Percentiles rank a stretch among this genome's conserved stretches.
These are phyloP conservation scores for Platichthys stellatus DNA, from an alignment of 2,113 vertebrate species.

Conservation along the genomic window DNA sequence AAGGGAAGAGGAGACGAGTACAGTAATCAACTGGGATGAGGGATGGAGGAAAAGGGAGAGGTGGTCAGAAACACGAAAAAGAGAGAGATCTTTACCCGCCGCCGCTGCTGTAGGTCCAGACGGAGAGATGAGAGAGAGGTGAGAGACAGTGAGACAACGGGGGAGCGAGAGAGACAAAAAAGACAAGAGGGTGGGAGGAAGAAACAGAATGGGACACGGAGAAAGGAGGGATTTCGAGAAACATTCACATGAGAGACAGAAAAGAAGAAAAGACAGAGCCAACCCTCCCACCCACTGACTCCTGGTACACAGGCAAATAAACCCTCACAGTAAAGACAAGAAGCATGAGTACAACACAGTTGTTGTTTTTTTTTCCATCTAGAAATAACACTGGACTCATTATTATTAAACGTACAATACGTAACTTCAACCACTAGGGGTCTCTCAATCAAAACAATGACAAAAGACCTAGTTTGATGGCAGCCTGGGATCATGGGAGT, in stretches of 20 bases:
- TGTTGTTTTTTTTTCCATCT: too few relatives aligned
- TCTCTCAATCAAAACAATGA: too few relatives aligned
- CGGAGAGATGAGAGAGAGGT: slow-evolving; percentile 75
- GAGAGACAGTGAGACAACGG: slow-evolving; percentile 63
- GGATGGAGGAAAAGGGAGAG: slow-evolving; percentile 57
- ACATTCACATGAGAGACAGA: slow-evolving; percentile 77
- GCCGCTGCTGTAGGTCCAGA: slow-evolving; percentile 79
- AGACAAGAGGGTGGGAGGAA: slow-evolving; percentile 57
- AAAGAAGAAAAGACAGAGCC: slow-evolving; percentile 66
- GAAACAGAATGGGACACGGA: slow-evolving; percentile 61
- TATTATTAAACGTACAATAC: too few relatives aligned
- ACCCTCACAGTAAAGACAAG: too few relatives aligned
- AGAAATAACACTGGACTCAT: too few relatives aligned
- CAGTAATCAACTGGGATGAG: slow-evolving; percentile 49
- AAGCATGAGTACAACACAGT: too few relatives aligned
- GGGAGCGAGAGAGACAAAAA: background rate
- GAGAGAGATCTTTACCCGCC: slow-evolving; percentile 81
- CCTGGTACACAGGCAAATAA: too few relatives aligned
- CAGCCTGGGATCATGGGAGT: too few relatives aligned
- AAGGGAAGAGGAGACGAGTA: slow-evolving; percentile 50
- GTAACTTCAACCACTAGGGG: too few relatives aligned
- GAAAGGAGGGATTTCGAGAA: slow-evolving; percentile 64
- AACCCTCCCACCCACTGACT: slow-evolving; percentile 14
- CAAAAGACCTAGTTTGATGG: too few relatives aligned
- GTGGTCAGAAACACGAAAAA: slow-evolving; percentile 57